Percentiles rank a stretch among this genome's conserved stretches.
Conservation (phyloP, 2,113 vertebrate species). For the Sialia sialis region DNA sequence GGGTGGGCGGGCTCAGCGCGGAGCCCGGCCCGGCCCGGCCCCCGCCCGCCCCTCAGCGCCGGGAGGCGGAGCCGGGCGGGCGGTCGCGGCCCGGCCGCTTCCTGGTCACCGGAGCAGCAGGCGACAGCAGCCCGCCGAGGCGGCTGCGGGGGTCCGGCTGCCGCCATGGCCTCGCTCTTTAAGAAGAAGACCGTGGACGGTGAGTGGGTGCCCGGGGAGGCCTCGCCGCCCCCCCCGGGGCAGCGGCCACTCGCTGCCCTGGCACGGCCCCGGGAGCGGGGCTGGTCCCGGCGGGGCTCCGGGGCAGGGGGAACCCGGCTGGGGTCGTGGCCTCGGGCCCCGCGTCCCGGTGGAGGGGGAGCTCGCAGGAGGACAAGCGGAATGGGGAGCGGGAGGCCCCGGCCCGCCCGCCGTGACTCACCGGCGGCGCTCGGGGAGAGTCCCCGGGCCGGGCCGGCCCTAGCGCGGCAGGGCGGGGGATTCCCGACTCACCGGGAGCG, state of each 20-base stretch:
- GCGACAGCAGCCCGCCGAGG: background rate
- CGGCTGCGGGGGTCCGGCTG: background rate
- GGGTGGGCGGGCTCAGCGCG: background rate
- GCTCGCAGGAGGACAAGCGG: background rate
- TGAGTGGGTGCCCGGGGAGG: slow-evolving; percentile 65
- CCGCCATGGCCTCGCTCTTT: slow-evolving; percentile 87
- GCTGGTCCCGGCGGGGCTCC: background rate
- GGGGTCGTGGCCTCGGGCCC: background rate
- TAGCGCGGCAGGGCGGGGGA: background rate
- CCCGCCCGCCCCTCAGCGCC: background rate
- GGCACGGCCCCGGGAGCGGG: background rate
- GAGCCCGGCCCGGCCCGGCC: background rate
- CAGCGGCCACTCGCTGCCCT: background rate
- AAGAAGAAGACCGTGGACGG: slow-evolving; percentile 97
- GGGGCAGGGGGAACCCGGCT: background rate
- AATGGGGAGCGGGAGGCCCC: background rate
- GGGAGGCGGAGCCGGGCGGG: background rate
- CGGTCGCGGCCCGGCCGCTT: background rate
- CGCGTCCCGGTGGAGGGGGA: background rate
- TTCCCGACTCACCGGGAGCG: background rate
- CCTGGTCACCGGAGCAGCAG: background rate
- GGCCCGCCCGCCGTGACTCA: background rate
- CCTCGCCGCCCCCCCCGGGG: too few relatives aligned
- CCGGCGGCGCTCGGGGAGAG: background rate
- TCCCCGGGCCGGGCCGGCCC: background rate